Evolutionary conservation across 2,113 vertebrate species (phyloP), one percentile per base, ranked within the genome.

Genomic region (Bothrops jararaca): DNA sequence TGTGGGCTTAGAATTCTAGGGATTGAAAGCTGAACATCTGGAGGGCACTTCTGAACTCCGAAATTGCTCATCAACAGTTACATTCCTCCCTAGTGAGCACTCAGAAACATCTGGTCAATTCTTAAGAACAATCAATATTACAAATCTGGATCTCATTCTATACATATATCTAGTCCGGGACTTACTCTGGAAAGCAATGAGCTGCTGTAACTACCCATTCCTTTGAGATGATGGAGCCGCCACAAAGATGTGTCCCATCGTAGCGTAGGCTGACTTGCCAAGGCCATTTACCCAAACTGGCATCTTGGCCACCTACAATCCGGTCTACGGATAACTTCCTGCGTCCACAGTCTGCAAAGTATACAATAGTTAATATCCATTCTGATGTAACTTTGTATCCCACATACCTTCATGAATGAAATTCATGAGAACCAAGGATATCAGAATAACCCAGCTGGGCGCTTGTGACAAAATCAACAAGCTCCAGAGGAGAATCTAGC

Each of bases 251-350:
- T 2, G 98, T 96, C 0, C 98, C 98, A 0, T 99, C 98, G 0
- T 99, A 98, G 90, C 98, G 98, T 91, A 99, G 93, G 89, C 98
- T 99, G 96, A 99, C 98, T 97, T 99, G 98, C 98, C 98, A 99
- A 0, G 98, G 98, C 98, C 98, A 99, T 56, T 97, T 97, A 85
- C 98, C 98, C 96, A 98, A 97, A 29, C 98, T 97, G 8, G 98
- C 97, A 56, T 98, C 98, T 90, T 97, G 97, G 3, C 98, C 98
- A 0, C 98, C 98, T 5, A 99, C 98, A 0, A 99, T 99, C 56
- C 98, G 97, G 88, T 98, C 98, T 6, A 98, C 98, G 0, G 98
- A 98, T 91, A 98, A 96, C 94, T 98, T 98, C 3, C 98, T 97
- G 9, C 98, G 97, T 10, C 98, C 98, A 34, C 98, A 99, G 93